These are phyloP conservation scores for Pandemis heparana DNA, from an alignment of 2,888 invertebrate species.

Conservation along the genomic window DNA sequence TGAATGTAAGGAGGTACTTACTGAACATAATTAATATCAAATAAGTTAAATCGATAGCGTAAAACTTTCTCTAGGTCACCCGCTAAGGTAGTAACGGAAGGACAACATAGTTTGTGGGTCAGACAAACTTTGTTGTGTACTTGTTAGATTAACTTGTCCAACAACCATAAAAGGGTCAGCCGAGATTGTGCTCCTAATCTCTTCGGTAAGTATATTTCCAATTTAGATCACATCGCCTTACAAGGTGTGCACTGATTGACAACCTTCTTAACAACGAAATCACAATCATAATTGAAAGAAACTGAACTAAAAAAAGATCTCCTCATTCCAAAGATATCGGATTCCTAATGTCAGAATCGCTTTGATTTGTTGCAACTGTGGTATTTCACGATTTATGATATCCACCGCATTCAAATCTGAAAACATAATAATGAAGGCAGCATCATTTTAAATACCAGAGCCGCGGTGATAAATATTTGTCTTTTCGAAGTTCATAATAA, in stretches of 20 bases:
- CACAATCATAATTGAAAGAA: background rate
- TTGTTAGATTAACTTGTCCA: constrained; percentile 51
- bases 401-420: constrained; percentile 14
- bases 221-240: constrained; percentile 32
- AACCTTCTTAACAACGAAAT: constrained; percentile 6
- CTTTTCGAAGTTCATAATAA: constrained; percentile 30
- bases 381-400: constrained; percentile 41
- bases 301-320: constrained; percentile 3
- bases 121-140: constrained; percentile 51
- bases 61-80: constrained; percentile 59
- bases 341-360: constrained; percentile 33
- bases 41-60: constrained; percentile 22
- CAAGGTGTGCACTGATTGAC: background rate
- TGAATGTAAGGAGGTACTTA: background rate
- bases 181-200: constrained; percentile 38
- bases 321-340: constrained; percentile 18
- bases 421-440: constrained; percentile 32
- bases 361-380: constrained; percentile 26
- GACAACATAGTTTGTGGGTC: constrained; percentile 57
- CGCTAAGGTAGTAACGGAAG: constrained; percentile 59
- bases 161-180: constrained; percentile 39
- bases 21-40: constrained; percentile 23
- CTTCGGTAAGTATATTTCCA: constrained; percentile 19
- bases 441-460: constrained; percentile 34
- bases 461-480: constrained; percentile 28